Percentiles rank a stretch among this genome's conserved stretches.
These are phyloP conservation scores for Squalus acanthias DNA, from an alignment of 2,797 vertebrate genomes.

Conservation along the genomic window DNA sequence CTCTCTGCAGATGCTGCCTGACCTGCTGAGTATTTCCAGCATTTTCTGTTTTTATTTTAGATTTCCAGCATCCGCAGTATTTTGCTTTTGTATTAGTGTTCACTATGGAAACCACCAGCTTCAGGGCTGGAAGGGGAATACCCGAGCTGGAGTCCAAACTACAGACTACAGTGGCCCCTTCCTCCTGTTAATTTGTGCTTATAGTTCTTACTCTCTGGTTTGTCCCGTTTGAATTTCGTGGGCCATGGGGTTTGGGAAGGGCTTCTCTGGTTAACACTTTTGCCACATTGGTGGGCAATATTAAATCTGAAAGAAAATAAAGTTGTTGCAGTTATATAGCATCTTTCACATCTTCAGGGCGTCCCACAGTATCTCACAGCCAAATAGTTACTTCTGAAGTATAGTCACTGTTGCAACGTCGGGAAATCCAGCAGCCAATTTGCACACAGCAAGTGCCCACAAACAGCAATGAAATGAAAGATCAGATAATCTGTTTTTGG, in stretches of 20 bases:
- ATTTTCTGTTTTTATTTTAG: no score
- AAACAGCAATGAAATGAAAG: background rate
- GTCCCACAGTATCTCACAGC: background rate
- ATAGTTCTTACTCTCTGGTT: background rate
- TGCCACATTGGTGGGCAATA: background rate
- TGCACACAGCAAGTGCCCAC: background rate
- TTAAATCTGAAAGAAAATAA: background rate
- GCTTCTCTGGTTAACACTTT: background rate
- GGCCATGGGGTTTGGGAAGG: background rate
- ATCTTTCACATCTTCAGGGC: background rate
- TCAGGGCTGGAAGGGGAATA: background rate
- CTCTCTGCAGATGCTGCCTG: no score
- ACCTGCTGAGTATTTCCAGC: no score
- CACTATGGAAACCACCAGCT: background rate
- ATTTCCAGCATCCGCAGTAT: no score
- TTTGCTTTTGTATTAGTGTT: no score
- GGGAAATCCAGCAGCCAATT: background rate
- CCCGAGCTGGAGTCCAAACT: background rate
- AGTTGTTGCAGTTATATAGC: background rate
- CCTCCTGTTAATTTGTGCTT: background rate
- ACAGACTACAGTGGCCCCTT: background rate
- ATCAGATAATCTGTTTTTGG: background rate
- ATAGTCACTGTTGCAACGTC: background rate
- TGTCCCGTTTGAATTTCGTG: background rate
- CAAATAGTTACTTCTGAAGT: no score